These are phyloP conservation scores for Coturnix japonica DNA, from an alignment of 2,113 vertebrate genomes.

Conservation along the genomic window DNA sequence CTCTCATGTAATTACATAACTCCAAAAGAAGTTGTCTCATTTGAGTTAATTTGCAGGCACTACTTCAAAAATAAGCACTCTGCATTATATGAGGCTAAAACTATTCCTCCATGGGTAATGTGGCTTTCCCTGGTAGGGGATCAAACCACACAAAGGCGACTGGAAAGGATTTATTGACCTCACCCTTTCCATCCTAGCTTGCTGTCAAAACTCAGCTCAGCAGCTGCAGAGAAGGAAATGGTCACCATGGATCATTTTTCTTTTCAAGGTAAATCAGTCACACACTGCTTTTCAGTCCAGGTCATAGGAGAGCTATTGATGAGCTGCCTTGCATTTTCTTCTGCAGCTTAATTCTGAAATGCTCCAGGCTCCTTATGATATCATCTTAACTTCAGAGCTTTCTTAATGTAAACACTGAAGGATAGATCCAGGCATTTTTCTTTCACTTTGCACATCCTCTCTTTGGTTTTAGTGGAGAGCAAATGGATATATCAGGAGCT, in stretches of 20 bases:
- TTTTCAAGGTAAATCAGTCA: neutral
- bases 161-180: neutral
- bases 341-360: neutral
- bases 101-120: neutral
- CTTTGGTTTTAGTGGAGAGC: neutral
- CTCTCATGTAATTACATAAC: neutral
- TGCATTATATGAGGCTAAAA: neutral
- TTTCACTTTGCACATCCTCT: neutral
- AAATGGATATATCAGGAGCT: neutral
- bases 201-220: neutral
- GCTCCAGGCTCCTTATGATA: neutral
- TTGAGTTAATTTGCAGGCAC: neutral
- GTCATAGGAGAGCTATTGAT: neutral
- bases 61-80: neutral
- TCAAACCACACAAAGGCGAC: neutral
- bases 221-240: neutral
- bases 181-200: neutral
- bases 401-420: neutral
- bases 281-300: neutral
- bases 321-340: neutral
- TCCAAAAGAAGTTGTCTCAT: neutral
- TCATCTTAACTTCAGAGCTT: neutral
- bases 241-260: neutral
- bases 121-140: fast-evolving
- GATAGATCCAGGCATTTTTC: neutral